phyloP scores from a whole-genome alignment of 2,113 vertebrate species.

The Zosterops hypoxanthus region DNA sequence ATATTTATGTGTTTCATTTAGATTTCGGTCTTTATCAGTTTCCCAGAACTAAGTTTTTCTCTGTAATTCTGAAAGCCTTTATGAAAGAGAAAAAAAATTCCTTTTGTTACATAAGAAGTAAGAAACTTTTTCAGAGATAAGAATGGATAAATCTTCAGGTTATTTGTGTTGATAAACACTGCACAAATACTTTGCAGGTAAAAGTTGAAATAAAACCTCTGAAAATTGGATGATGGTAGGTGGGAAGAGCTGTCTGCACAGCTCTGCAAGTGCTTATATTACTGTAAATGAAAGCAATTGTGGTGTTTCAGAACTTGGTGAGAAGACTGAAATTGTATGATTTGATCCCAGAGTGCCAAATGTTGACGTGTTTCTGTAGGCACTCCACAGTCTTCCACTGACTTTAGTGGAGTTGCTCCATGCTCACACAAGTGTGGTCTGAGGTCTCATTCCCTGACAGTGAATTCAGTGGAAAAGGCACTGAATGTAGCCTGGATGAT shows the following conservation, averaged over 20 bases:
- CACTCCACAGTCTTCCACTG: not conserved
- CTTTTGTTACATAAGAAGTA: not conserved
- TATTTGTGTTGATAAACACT: not conserved
- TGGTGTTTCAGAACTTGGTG: not conserved
- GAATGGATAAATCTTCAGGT: not conserved
- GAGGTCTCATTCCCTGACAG: not conserved
- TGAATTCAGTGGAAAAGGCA: not conserved
- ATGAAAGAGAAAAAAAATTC: not conserved
- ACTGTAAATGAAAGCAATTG: not conserved
- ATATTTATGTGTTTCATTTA: not conserved
- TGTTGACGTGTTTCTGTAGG: not conserved
- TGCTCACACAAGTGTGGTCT: not conserved
- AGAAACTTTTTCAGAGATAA: not conserved
- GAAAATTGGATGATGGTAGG: not conserved
- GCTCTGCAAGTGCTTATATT: not conserved
- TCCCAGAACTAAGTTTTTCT: not conserved
- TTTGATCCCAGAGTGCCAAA: not conserved
- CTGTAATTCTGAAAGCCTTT: not conserved
- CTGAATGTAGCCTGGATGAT: not conserved
- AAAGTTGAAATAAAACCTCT: not conserved
- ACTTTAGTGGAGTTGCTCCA: not conserved
- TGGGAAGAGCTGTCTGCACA: not conserved
- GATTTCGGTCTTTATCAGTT: not conserved
- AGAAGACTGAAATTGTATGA: not conserved
- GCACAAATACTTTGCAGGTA: not conserved